Evolutionary conservation across 2,888 invertebrate species (phyloP).

Genomic region (Athrips mouffetella): DNA sequence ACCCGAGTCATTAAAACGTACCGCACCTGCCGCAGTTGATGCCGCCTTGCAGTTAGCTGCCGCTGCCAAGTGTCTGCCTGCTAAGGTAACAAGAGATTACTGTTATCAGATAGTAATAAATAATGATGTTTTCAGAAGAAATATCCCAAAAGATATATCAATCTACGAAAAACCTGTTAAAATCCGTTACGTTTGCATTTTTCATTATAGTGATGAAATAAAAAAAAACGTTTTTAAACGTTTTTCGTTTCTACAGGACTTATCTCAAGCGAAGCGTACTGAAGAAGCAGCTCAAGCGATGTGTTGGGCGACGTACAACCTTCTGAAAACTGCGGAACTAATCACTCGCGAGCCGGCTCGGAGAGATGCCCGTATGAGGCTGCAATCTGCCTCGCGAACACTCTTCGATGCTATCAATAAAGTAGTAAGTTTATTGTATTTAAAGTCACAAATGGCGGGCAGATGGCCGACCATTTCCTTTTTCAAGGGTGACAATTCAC

Average conservation of each 20-base stretch:
- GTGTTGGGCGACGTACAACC: constrained; percentile 46
- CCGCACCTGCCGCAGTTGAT: constrained; percentile 33
- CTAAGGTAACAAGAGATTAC: background rate
- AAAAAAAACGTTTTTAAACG: background rate
- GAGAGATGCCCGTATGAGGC: constrained; percentile 30
- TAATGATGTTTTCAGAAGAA: constrained; percentile 10
- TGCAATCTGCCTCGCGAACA: constrained; percentile 44
- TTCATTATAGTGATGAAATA: too few species aligned
- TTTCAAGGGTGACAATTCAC: too few species aligned
- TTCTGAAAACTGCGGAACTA: constrained; percentile 47
- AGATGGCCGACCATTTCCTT: too few species aligned
- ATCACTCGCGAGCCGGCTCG: constrained; percentile 37
- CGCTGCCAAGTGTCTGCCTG: constrained; percentile 28
- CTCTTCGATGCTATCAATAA: constrained; percentile 51
- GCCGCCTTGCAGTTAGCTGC: constrained; percentile 37
- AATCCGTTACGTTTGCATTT: too few species aligned
- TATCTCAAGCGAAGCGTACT: constrained; percentile 35
- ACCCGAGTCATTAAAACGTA: constrained; percentile 35
- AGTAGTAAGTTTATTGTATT: constrained; percentile 40
- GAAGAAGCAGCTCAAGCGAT: constrained; percentile 52
- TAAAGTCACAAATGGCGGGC: too few species aligned
- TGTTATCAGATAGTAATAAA: too few species aligned
- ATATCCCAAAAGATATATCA: background rate
- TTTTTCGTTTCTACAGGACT: background rate
- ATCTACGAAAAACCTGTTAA: too few species aligned